Base-by-base conservation (phyloP, 2,113 vertebrate species). In the Orcinus orca region DNA sequence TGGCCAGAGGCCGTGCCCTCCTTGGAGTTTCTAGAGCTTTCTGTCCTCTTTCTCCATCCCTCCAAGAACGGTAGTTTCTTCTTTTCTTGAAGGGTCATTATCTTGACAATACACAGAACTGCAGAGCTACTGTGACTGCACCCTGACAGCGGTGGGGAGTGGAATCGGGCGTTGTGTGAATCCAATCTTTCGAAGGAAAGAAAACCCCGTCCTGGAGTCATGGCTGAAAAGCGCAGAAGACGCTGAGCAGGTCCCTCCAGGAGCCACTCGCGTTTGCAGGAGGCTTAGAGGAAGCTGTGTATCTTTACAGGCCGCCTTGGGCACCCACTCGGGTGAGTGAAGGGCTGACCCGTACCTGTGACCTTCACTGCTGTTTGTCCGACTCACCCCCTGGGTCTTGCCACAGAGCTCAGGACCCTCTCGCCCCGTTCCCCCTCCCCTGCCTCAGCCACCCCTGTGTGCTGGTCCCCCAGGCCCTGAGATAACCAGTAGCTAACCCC, bases 381-480 rank as follows among this genome's bases (percentile, higher is more conserved):
- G 25, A 47, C 53, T 74, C 21, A 29, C 23, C 23, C 8, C 31
- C 11, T 1, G 77, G 36, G 97, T 96, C 62, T 95, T 44, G 29
- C 29, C 58, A 1, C 8, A 17, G 82, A 25, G 2, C 26, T 58
- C 76, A 36, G 73, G 29, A 47, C 58, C 53, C 33, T 60, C 58
- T 67, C 1, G 0, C 9, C 25, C 1, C 6, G 14, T 8, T 29
- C 10, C 70, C 38, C 13, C 41, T 33, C 0, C 0, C 17, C 23
- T 33, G 23, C 0, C 0, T 13, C 23, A 29, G 23, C 60, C 3
- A 29, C 80, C 29, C 65, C 53, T 38, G 21, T 36, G 58, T 68
- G 82, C 68, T 41, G n/a, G 47, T 50, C 14, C 60, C 58, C 55
- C 47, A 5, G 6, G 20, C 18, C 25, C 68, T 41, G 55, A 3